These are phyloP conservation scores for Suricata suricatta DNA, from an alignment of 2,113 vertebrate genomes.

Conservation along the genomic window DNA sequence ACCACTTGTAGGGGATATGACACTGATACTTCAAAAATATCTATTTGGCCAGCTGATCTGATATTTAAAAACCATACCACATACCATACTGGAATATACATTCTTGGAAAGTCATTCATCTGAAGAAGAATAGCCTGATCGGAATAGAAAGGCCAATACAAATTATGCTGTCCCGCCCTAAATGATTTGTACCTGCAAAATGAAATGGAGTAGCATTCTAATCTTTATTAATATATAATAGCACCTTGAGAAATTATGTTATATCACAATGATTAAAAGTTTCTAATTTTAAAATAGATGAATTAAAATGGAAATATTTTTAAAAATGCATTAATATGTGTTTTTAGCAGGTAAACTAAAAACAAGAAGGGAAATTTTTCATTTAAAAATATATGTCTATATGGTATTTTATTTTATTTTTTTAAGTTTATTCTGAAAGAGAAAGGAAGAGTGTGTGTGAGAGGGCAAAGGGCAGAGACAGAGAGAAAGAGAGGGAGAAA, in stretches of 20 bases:
- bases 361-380: neutral
- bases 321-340: neutral
- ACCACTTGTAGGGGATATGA: neutral
- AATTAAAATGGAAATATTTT: neutral
- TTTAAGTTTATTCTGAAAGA: no score
- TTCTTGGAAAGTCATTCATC: neutral
- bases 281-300: constrained; percentile 6
- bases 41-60: neutral
- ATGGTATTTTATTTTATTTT: no score
- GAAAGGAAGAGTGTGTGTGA: no score
- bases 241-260: neutral
- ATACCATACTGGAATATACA: neutral
- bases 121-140: neutral
- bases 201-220: neutral
- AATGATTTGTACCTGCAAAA: neutral
- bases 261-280: neutral
- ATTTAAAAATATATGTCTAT: neutral
- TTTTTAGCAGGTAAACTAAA: neutral
- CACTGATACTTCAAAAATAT: neutral
- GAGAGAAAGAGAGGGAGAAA: no score
- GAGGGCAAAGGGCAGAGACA: no score
- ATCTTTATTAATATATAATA: neutral
- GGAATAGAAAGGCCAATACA: neutral
- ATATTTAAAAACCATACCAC: neutral
- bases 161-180: neutral